phyloP scores from a whole-genome alignment of 1,140 invertebrate species.

The Schlechtendalia chinensis region DNA sequence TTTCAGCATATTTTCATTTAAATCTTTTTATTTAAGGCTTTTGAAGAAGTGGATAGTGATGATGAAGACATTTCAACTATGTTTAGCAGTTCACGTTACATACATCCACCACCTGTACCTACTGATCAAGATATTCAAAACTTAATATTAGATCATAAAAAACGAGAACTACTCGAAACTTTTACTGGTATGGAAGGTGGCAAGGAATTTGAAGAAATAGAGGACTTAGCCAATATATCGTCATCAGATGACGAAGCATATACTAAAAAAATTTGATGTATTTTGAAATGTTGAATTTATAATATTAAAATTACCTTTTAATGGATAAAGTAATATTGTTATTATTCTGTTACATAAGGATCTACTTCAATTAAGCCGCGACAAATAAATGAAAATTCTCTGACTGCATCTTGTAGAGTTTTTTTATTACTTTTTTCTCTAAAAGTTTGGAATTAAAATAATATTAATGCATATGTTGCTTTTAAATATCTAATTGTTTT shows the following conservation, averaged over 20 bases:
- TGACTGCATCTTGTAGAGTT: constrained; percentile 60
- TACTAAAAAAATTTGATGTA: neutral
- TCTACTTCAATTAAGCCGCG: constrained; percentile 57
- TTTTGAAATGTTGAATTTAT: neutral
- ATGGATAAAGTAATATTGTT: neutral
- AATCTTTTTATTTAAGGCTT: constrained; percentile 17
- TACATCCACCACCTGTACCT: constrained; percentile 45
- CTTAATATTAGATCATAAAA: constrained; percentile 34
- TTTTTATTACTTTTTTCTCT: constrained; percentile 61
- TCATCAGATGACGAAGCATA: constrained; percentile 34
- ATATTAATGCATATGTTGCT: neutral
- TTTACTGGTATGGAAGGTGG: constrained; percentile 27
- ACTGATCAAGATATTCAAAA: constrained; percentile 41
- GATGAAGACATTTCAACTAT: constrained; percentile 46
- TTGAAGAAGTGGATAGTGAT: constrained; percentile 46
- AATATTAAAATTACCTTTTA: constrained; percentile 31
- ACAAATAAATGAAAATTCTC: constrained; percentile 63
- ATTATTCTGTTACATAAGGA: constrained; percentile 2
- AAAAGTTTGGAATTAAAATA: constrained; percentile 4
- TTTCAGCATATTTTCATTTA: neutral
- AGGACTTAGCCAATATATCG: constrained; percentile 41
- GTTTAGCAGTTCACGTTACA: constrained; percentile 43
- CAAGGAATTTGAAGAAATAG: constrained; percentile 32
- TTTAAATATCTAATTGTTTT: neutral
- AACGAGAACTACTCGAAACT: constrained; percentile 39